Evolutionary conservation across 1,140 invertebrate species (phyloP), one percentile per base, ranked within the genome.

Genomic region (Drosophila malerkotliana): DNA sequence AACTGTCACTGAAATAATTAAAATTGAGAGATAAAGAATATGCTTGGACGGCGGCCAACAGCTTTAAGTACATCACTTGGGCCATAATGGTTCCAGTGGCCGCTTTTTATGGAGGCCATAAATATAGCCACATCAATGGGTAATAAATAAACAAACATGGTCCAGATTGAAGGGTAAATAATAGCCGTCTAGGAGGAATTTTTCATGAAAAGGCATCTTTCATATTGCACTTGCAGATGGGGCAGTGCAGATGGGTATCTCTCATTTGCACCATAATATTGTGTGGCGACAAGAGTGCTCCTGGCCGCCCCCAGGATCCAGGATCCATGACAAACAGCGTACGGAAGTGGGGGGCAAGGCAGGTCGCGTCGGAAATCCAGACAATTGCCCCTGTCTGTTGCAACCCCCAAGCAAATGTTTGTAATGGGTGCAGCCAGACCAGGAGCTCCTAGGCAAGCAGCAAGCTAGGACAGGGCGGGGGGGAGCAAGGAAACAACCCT

Each of bases 31-130:
- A 64, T 57, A 52, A 79, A 57, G 53, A 68, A 77, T 68, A 49
- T 61, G 63, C 63, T 82, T 85, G 82, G 82, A 82, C 52, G 61
- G 34, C 44, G 26, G 78, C 82, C 82, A 85, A 78, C 54, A 62
- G 52, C 45, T 49, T 71, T 66, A 66, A 77, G 60, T 54, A 72
- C 51, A 62, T 55, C 61, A 68, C 61, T 77, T 63, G 54, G 64
- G 64, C 63, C 73, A 76, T 69, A 77, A 69, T 78, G 49, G 30
- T 77, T 64, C 61, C 47, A 77, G 63, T 84, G 72, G 71, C 67
- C 51, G 57, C 18, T 62, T 76, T 85, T 84, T 80, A 80, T 76
- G 30, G 72, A 10, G 47, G 21, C 66, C 59, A 87, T 87, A 87
- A 87, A 87, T 80, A 77, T 66, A 37, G 44, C 59, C 49, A 44